Evolutionary conservation across 2,797 vertebrate genomes (phyloP), one percentile per base, ranked within the genome.

Genomic region (Sciaenops ocellatus): DNA sequence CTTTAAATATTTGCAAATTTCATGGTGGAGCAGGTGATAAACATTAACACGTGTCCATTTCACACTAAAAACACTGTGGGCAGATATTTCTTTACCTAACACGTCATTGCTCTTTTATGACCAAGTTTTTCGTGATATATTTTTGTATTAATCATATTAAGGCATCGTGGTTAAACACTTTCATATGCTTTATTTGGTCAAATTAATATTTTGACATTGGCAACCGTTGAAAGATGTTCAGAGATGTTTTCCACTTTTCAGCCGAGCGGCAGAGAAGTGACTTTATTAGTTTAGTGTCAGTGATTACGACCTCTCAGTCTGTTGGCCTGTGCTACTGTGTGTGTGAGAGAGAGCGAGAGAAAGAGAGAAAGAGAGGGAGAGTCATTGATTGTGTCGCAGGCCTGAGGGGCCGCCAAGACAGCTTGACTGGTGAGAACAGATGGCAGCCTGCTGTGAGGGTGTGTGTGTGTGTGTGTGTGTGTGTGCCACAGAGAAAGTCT

Each of bases 381-480:
- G 76, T 71, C 81, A 80, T 50, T 90, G 85, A 90, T 88, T 81
- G 89, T 56, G 62, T 85, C 79, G 68, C 79, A 80, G 80, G 84
- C 86, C 87, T 51, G 74, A 81, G 86, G 82, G 82, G 73, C 83
- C 89, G 91, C 92, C 89, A 92, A 86, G 86, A 86, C 87, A 90
- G 88, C 86, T 89, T 90, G 87, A 91, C 89, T 90, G 87, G 87
- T 87, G 91, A 87, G 89, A 93, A 88, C 93, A 94, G 93, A 94
- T 93, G 91, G 93, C 84, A 47, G 82, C 82, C 77, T 54, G 62
- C 79, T 64, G 67, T 81, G 68, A 12, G 80, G 2, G 47, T 38
- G 71, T 71, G 77, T 59, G 69, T 63, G 41, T 42, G 70, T 28
- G 20, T 57, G 61, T 26, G 51, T 4, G 41, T 61, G 48, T 71